These are phyloP conservation scores for Catostomus latipinnis DNA, from an alignment of 2,797 vertebrate genomes.

Conservation along the genomic window DNA sequence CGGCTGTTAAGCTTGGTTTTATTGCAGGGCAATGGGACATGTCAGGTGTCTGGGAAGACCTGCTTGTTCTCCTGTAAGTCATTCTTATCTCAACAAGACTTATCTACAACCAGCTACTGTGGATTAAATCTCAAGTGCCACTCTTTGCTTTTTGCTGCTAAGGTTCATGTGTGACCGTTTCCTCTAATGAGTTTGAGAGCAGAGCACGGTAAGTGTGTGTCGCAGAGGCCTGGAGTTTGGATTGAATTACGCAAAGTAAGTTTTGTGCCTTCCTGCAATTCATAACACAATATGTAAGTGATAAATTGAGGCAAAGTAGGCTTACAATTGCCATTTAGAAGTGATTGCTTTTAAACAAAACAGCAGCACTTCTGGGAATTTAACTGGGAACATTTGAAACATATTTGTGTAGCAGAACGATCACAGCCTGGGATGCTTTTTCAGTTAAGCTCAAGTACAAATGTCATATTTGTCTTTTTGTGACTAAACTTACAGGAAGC, in stretches of 20 bases:
- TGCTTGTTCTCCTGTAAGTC: conserved; percentile 61
- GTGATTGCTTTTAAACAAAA: conserved; percentile 63
- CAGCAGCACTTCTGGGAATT: conserved; percentile 38
- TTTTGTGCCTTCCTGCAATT: conserved; percentile 37
- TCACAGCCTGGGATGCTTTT: conserved; percentile 31
- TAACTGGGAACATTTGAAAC: conserved; percentile 63
- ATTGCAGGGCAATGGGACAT: conserved; percentile 76
- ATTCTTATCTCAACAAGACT: conserved; percentile 69
- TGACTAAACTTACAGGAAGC: background rate
- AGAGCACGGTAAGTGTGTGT: background rate
- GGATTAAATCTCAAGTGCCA: conserved; percentile 67
- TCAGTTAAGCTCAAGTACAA: conserved; percentile 1
- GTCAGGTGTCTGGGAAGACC: conserved; percentile 75
- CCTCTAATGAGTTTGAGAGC: conserved; percentile 43
- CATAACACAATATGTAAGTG: conserved; percentile 66
- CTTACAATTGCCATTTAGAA: conserved; percentile 66
- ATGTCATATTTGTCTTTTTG: background rate
- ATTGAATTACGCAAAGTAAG: conserved; percentile 23
- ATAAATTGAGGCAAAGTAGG: conserved; percentile 63
- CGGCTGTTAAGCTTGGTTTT: conserved; percentile 69
- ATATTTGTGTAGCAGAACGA: conserved; percentile 47
- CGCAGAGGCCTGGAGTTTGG: conserved; percentile 11
- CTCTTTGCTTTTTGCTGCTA: conserved; percentile 61
- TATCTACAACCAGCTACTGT: conserved; percentile 64
- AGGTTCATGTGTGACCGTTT: conserved; percentile 31